Evolutionary conservation across 2,797 vertebrate species (phyloP), one percentile per base, ranked within the genome.

Genomic region (Oreochromis grahami): DNA sequence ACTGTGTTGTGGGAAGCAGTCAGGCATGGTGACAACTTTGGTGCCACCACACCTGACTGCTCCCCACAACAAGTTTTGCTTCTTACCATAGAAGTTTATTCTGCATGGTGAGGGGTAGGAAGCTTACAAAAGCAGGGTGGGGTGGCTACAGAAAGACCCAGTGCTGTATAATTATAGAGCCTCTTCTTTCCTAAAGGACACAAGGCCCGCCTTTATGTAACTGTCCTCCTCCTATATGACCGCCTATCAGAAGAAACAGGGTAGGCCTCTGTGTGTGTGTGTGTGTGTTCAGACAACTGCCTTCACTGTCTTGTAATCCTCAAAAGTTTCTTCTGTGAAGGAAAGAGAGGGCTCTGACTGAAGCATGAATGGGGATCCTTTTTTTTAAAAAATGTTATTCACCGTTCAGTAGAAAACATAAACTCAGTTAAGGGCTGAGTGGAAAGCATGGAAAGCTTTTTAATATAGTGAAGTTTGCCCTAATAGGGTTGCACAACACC

Each of bases 81-180:
- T 90, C 82, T 85, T 11, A 21, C 84, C 41, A 68, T 78, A 81
- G 55, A 55, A 55, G 82, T 88, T 87, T 88, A 83, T 74, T 86
- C 56, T 80, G 50, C 80, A 68, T 36, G 34, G 45, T 58, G 77
- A 51, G 52, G n/a, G 76, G 79, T 52, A 32, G 56, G 51, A 88
- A 29, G 74, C 32, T 83, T 77, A 43, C 13, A 74, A 45, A 55
- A 82, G 81, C 79, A 83, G 89, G 90, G 86, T 86, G 89, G 84
- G 65, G 86, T 74, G 52, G 63, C 86, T 86, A 55, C 81, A 85
- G 77, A 84, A 81, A 90, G 58, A 89, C 14, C 29, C 19, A 76
- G 17, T 26, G 76, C 85, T 85, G 60, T 92, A 70, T 92, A 92
- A 93, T 93, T 90, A 93, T 52, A 88, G 74, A 84, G 81, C 34